Evolutionary conservation across 2,888 invertebrate genomes (phyloP), one percentile per base, ranked within the genome.

Genomic region (Pteria penguin): DNA sequence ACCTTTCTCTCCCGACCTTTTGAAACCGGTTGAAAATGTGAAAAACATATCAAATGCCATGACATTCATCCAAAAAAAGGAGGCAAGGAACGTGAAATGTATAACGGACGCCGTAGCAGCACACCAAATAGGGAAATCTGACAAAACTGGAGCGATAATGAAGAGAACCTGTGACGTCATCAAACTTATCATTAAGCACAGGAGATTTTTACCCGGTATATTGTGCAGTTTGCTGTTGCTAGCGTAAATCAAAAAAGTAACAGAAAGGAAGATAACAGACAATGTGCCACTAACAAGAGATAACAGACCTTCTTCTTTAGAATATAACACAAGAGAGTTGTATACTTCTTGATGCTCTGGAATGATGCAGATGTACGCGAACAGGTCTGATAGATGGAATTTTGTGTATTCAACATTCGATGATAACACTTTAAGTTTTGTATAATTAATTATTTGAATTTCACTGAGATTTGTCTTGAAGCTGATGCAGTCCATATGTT

Each of bases 11-110:
- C 72, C 45, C 1, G 72, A 70, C 31, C 65, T 72, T 0, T 54
- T 60, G 36, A 75, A 73, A 33, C 69, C 71, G 29, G 26, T 73
- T 11, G 77, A 86, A 75, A 92, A 92, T 2, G 92, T 92, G 26
- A 93, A 92, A 88, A 94, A 94, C 89, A 95, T 93, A 87, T 95
- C 94, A 85, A 93, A 93, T 0, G 93, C 92, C 89, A 94, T 91
- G 4, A 93, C 91, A 45, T 93, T 90, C 93, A 93, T 93, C 94
- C 94, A 94, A 69, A 91, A 91, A 82, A 94, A 93, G 0, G 93
- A 92, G 2, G 93, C 90, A 72, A 93, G 86, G 84, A 93, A 93
- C 78, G 92, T 89, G 87, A 92, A 93, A 80, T 93, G 93, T 33
- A 93, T 92, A 60, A 92, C 75, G 11, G 93, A 87, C 18, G 92